Base-by-base conservation (phyloP, 2,888 invertebrate genomes). In the Spilosoma lubricipeda region DNA sequence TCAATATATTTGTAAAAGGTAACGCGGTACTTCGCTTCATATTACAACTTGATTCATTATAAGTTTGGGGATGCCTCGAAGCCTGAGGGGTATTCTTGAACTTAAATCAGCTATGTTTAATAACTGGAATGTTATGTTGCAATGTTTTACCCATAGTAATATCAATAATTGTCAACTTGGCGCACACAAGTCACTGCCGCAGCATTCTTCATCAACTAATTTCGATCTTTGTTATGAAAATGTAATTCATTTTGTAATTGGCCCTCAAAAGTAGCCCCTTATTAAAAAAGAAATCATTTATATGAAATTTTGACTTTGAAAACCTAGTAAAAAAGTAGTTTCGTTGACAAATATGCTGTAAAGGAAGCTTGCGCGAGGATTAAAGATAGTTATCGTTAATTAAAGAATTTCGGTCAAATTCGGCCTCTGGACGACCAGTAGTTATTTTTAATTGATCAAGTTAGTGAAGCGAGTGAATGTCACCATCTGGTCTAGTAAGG, bases 31-130 rank as follows among this genome's bases (percentile, higher is more conserved):
- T 45, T 18, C 67, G 20, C 45, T 45, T 67, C 20, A 30, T 48
- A 45, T 27, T 67, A 67, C 30, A 67, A 48, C 67, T 67, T 67
- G 67, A 30, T 67, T 67, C 67, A 67, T 67, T 67, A 67, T 67
- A 67, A 67, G 67, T 67, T 67, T 67, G 1, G n/a, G 18, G 48
- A 67, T 67, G 30, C 30, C 30, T 67, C 42, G 39, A 11, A 42
- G 39, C 39, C 66, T n/a, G 15, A 39, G 42, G 23, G 39, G n/a
- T 67, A 67, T 42, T 67, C n/a, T 27, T n/a, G 5, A 67, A 67
- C n/a, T 67, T n/a, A 67, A 67, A 42, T n/a, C 15, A n/a, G 42
- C 63, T 59, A 59, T 18, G 8, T 63, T 30, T 30, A 30, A 15
- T 63, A 30, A 30, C 63, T 63, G 30, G 8, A 30, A 18, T 63